Conservation (phyloP, 2,888 invertebrate species). For the Protula sp. region DNA sequence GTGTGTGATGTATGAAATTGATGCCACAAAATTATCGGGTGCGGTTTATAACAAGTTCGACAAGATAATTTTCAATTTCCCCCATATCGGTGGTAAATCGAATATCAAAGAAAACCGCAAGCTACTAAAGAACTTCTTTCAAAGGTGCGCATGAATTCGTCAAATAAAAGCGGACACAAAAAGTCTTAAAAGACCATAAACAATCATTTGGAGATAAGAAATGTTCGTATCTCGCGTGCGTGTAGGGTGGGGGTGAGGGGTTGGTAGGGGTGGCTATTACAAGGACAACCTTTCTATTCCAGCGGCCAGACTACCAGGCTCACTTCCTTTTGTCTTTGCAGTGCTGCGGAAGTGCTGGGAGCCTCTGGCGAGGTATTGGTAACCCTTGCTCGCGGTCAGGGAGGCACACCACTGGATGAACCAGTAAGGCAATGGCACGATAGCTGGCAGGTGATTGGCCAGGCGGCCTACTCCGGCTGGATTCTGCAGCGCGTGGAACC, state of each 20-base stretch:
- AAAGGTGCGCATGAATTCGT: constrained; percentile 36
- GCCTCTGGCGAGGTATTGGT: constrained; percentile 51
- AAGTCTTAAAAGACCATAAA: too few species aligned
- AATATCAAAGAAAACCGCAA: constrained; percentile 59
- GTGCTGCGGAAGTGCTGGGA: constrained; percentile 41
- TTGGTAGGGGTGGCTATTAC: too few species aligned
- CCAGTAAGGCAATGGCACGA: constrained; percentile 56
- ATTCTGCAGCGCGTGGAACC: constrained; percentile 52
- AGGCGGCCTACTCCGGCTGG: constrained; percentile 58
- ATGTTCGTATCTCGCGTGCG: too few species aligned
- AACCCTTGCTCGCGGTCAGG: constrained; percentile 60
- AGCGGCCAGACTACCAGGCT: too few species aligned
- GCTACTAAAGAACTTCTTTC: constrained; percentile 57
- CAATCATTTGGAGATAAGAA: too few species aligned
- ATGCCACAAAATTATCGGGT: constrained; percentile 56
- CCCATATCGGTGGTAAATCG: constrained; percentile 62
- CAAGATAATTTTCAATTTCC: constrained; percentile 62
- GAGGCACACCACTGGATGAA: constrained; percentile 56
- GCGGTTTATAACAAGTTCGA: constrained; percentile 54
- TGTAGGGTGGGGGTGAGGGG: too few species aligned
- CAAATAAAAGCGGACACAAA: too few species aligned
- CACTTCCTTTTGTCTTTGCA: constrained; percentile 27
- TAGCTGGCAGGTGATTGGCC: constrained; percentile 60
- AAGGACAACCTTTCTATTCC: too few species aligned
- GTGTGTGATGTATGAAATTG: constrained; percentile 55